Percentiles rank a stretch among this genome's conserved stretches.
Evolutionary conservation across 2,888 invertebrate genomes (phyloP).

Genomic region (Pristionchus japonicus): DNA sequence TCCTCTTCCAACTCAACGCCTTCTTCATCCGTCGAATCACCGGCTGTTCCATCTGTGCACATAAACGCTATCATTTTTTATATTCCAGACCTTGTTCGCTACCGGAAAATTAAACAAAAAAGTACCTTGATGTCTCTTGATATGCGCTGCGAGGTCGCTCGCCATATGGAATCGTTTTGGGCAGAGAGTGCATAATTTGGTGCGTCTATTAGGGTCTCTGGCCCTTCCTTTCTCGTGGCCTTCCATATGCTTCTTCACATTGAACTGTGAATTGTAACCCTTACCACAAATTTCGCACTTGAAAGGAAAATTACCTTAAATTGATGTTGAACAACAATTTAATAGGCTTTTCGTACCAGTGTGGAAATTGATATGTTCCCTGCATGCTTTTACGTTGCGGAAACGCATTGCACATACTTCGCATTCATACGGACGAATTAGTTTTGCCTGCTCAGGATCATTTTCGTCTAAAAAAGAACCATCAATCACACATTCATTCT

Average conservation of each 20-base stretch:
- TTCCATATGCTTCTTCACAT: background rate
- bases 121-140: background rate
- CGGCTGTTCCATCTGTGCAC: background rate
- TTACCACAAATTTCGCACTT: background rate
- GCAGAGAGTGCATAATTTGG: background rate
- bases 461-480: background rate
- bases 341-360: background rate
- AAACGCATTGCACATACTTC: background rate
- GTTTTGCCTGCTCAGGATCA: background rate
- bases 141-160: background rate
- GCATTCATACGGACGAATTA: background rate
- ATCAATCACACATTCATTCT: no score
- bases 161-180: background rate
- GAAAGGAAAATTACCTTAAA: background rate
- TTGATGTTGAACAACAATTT: background rate
- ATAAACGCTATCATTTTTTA: background rate
- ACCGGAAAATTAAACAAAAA: background rate
- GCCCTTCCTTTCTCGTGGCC: background rate
- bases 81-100: no score
- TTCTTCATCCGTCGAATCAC: background rate
- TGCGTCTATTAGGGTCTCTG: background rate
- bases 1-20: background rate
- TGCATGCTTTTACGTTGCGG: background rate
- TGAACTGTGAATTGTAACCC: background rate
- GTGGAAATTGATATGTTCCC: background rate